Base-by-base conservation (phyloP, 2,888 invertebrate species). In the Synanthedon formicaeformis region DNA sequence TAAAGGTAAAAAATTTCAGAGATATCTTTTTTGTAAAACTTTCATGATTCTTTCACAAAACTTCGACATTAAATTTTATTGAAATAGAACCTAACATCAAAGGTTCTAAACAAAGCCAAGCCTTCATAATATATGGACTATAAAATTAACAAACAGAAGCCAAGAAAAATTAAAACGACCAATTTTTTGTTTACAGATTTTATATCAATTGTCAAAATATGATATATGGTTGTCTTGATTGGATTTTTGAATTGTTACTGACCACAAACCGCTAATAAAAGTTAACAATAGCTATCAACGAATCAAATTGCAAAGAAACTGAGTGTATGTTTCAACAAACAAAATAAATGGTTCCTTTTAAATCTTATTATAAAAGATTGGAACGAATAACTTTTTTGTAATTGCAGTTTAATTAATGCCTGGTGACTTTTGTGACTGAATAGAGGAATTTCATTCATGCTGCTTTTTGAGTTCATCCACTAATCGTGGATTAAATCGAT, bases 181-280 rank as follows among this genome's bases (percentile, higher is more conserved):
- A 12, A 13, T 45, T 45, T 45, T 45, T 45, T 45, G 45, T n/a
- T 45, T 14, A 45, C 14, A 45, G 14, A 54, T 52, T 34, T 57
- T 56, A 60, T 55, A 50, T 58, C 55, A 57, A 56, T 57, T 50
- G 53, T 50, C 53, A 5, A n/a, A 59, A 55, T 54, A 59, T 63
- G 60, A 67, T 67, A 64, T 61, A 67, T 62, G 53, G 63, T 63
- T 63, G 62, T 64, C 58, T 62, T 72, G 67, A 75, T 75, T 72
- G 63, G 65, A 61, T 58, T 56, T 60, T 62, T 60, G 57, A 57
- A 61, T 59, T 62, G 63, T 45, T 14, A 14, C 49, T 6, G 40
- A 41, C 40, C 53, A 54, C 45, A 45, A 13, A 13, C n/a, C 2
- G 14, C 45, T 45, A 14, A 45, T 56, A 58, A 63, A 62, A 54